phyloP scores from a whole-genome alignment of 2,888 invertebrate species.

The Macrophya alboannulata region DNA sequence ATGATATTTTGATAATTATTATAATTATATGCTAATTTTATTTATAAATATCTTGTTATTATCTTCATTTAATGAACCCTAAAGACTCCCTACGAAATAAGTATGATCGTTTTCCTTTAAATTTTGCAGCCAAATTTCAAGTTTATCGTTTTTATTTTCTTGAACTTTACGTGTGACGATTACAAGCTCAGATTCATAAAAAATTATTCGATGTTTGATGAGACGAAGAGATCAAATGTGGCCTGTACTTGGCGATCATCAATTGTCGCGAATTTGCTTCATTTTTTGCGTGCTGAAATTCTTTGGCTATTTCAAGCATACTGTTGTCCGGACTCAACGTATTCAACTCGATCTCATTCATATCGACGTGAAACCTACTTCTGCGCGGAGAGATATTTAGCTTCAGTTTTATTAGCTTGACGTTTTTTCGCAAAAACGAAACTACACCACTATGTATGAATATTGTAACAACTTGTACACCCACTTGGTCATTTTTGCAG shows the following conservation, averaged over 20 bases:
- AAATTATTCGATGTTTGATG: not conserved
- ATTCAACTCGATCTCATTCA: not conserved
- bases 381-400: not conserved
- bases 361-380: conserved; percentile 23
- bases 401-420: not conserved
- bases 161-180: not conserved
- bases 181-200: not conserved
- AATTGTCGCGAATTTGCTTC: conserved; percentile 29
- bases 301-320: conserved; percentile 61
- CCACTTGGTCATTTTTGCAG: conserved; percentile 54
- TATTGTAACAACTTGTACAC: not conserved
- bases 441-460: not conserved
- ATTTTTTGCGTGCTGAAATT: conserved; percentile 58
- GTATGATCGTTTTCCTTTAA: not conserved
- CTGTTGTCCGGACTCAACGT: conserved; percentile 58
- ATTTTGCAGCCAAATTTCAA: not conserved
- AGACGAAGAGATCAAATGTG: not conserved
- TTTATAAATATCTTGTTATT: conserved; percentile 69
- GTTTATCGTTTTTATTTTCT: conserved; percentile 17
- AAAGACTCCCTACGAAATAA: not conserved
- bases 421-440: not conserved
- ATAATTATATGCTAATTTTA: conserved; percentile 78
- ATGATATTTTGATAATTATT: conserved; percentile 74
- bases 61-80: conserved; percentile 44
- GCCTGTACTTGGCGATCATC: conserved; percentile 43